Evolutionary conservation across 1,140 invertebrate species (phyloP), one percentile per base, ranked within the genome.

Genomic region (Cotesia typhae): DNA sequence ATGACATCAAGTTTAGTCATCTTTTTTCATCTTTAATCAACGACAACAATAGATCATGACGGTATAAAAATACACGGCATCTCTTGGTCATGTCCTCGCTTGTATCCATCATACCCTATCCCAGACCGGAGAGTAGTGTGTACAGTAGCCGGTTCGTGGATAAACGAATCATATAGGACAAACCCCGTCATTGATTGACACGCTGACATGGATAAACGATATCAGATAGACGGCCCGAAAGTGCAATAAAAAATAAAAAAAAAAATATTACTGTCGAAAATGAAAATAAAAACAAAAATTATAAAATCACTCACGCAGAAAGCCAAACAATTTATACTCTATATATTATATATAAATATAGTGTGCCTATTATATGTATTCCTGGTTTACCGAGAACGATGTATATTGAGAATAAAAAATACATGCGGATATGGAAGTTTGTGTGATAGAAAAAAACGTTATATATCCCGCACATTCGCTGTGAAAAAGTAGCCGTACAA

Each of bases 181-280:
- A 63, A 47, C 38, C 36, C 9, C 61, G 47, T 41, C n/a, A 53
- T 57, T 74, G 64, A 71, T 68, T 74, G 68, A 71, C 67, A 74
- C 47, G 61, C 51, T 70, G 72, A 74, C 72, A 74, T 61, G 67
- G 73, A 70, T 74, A 74, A 74, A 74, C 73, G 73, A 71, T 57
- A 53, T 37, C 52, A 51, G 51, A 41, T 69, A 20, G 53, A 63
- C 52, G 17, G 38, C 14, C 60, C 35, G 10, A 14, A 65, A 65
- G n/a, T 59, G 64, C 28, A 52, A 53, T 17, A 7, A 10, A 64
- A 64, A 47, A 36, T 17, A 38, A 60, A 59, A 69, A 59, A 69
- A 63, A 37, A 70, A 17, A 12, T 38, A 35, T 37, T 17, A 55
- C 55, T 37, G 28, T 12, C 7, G 14, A 38, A 53, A 20, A 38